A percentile compares a stretch with the other conserved stretches of the same genome.
Conservation (phyloP, 2,797 vertebrate species). For the Knipowitschia caucasica region DNA sequence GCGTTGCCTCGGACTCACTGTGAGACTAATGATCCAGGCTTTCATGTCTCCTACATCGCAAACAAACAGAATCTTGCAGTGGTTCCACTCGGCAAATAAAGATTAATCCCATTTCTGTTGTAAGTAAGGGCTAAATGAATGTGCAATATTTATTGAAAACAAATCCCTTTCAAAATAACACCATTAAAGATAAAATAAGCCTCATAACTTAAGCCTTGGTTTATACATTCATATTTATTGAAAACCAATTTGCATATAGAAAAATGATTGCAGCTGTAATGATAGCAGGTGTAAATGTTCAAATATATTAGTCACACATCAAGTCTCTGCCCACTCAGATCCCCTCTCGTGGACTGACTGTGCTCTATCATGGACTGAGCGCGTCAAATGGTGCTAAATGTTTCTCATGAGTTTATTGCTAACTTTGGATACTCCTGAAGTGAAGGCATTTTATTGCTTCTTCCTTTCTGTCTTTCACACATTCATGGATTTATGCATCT, state of each 20-base stretch:
- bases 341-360: constrained; percentile 29
- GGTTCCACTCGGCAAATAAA: too few relatives aligned
- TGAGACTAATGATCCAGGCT: too few relatives aligned
- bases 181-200: background rate
- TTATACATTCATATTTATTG: constrained; percentile 48
- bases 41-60: too few relatives aligned
- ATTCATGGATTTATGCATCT: background rate
- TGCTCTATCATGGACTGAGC: constrained; percentile 18
- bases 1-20: too few relatives aligned
- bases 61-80: too few relatives aligned
- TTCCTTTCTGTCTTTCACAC: constrained; percentile 10
- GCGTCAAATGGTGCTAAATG: constrained; percentile 14
- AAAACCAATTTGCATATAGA: constrained; percentile 22
- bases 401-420: constrained; percentile 60
- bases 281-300: constrained; percentile 21
- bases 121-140: too few relatives aligned
- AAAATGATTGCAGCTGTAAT: background rate
- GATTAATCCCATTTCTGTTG: too few relatives aligned
- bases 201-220: constrained; percentile 11
- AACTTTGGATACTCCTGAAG: constrained; percentile 60
- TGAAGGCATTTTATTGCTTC: constrained; percentile 66
- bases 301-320: constrained; percentile 22
- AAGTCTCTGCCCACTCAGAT: constrained; percentile 39
- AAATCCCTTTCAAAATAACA: background rate
- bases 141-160: too few relatives aligned